Conservation (phyloP, 1,140 invertebrate species). For the Batillaria attramentaria region DNA sequence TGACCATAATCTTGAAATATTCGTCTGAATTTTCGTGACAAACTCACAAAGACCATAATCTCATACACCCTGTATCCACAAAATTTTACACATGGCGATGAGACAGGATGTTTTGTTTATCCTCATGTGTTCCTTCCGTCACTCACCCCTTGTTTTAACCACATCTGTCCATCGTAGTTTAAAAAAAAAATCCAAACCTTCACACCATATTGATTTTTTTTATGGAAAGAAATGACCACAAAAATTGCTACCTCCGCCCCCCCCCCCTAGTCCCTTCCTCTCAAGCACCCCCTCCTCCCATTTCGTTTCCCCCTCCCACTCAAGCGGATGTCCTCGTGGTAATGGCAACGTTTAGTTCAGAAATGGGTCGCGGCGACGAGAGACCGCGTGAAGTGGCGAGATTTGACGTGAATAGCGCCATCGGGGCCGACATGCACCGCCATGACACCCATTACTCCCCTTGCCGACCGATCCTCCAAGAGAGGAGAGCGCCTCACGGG, state of each 20-base stretch:
- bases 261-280: background rate
- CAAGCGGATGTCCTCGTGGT: background rate
- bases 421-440: background rate
- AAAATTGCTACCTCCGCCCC: background rate
- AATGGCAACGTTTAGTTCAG: conserved; percentile 12
- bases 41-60: too few species aligned
- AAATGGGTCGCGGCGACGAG: background rate
- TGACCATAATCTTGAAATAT: too few species aligned
- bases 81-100: too few species aligned
- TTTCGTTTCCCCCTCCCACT: background rate
- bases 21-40: too few species aligned
- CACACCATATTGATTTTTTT: background rate
- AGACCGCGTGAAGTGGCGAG: conserved; percentile 18
- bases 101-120: too few species aligned
- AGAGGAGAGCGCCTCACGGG: background rate
- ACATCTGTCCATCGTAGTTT: too few species aligned
- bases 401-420: conserved; percentile 17
- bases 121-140: too few species aligned
- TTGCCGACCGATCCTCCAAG: background rate
- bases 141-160: too few species aligned
- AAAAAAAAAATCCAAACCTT: too few species aligned
- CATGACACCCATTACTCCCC: conserved; percentile 27
- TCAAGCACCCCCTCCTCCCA: too few species aligned
- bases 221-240: background rate
- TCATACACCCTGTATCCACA: too few species aligned